These are phyloP conservation scores for Leptinotarsa lineolata DNA, from an alignment of 1,140 invertebrate species.

Conservation along the genomic window DNA sequence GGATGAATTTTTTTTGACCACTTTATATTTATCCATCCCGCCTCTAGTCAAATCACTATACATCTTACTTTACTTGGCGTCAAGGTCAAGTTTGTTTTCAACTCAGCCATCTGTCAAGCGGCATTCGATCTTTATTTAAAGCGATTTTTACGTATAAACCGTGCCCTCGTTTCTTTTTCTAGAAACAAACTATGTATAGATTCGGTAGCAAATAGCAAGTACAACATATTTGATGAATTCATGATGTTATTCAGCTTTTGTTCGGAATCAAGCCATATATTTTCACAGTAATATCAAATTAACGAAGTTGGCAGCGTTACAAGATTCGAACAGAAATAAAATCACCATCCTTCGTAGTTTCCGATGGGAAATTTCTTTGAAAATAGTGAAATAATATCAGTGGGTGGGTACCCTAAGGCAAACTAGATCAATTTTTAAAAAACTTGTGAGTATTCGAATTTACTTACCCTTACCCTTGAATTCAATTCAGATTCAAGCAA, in stretches of 20 bases:
- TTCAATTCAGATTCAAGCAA: background rate
- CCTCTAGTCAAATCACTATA: no score
- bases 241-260: background rate
- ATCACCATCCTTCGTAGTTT: background rate
- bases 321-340: background rate
- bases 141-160: no score
- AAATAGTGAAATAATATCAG: no score
- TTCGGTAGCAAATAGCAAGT: no score
- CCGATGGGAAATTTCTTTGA: background rate
- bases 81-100: slow-evolving; percentile 6
- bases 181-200: no score
- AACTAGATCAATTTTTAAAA: no score
- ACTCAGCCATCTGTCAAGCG: background rate
- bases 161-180: no score
- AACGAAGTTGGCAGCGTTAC: background rate
- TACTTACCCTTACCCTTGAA: background rate
- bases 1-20: no score
- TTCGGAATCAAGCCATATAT: background rate
- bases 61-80: background rate
- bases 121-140: background rate
- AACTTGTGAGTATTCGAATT: no score
- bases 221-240: background rate
- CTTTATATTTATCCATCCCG: no score
- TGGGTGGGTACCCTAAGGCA: no score
- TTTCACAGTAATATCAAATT: slow-evolving; percentile 3